Percentiles rank a stretch among this genome's conserved stretches.
These are phyloP conservation scores for Caenorhabditis tropicalis DNA, from an alignment of 1,140 invertebrate species.

Conservation along the genomic window DNA sequence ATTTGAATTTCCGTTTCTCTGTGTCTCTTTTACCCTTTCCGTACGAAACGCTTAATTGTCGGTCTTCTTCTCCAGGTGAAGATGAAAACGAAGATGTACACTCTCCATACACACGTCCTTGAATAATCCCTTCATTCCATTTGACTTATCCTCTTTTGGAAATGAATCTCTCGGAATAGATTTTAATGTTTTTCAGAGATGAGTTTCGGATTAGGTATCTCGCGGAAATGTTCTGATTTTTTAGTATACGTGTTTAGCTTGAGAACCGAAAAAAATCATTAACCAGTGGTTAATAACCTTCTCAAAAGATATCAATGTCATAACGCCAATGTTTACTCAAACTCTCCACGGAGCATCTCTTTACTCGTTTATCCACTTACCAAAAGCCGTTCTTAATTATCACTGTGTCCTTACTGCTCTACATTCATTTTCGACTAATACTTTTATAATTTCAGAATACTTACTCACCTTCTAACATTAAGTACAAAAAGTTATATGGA, in stretches of 20 bases:
- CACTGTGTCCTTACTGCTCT: not conserved
- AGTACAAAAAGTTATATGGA: not conserved
- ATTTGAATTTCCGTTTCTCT: not conserved
- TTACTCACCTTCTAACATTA: constrained; percentile 18
- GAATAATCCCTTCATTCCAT: constrained; percentile 34
- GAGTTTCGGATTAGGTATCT: no score
- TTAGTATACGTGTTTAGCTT: no score
- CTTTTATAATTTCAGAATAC: no score
- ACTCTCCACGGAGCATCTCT: not conserved
- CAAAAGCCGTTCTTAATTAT: not conserved
- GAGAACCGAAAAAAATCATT: no score
- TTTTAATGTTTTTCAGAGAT: no score
- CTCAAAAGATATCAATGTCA: not conserved
- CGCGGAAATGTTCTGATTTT: no score
- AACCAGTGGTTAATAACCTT: not conserved
- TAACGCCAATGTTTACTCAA: not conserved
- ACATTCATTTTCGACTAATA: no score
- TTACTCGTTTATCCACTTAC: constrained; percentile 8
- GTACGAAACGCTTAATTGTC: not conserved
- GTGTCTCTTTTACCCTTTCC: not conserved
- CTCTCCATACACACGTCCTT: not conserved
- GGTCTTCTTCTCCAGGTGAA: not conserved
- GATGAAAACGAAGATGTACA: not conserved
- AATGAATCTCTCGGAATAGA: no score
- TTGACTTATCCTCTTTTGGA: not conserved